Percentiles rank a stretch among this genome's conserved stretches.
Conservation (phyloP, 2,888 invertebrate genomes). For the Chloroclystis v-ata region DNA sequence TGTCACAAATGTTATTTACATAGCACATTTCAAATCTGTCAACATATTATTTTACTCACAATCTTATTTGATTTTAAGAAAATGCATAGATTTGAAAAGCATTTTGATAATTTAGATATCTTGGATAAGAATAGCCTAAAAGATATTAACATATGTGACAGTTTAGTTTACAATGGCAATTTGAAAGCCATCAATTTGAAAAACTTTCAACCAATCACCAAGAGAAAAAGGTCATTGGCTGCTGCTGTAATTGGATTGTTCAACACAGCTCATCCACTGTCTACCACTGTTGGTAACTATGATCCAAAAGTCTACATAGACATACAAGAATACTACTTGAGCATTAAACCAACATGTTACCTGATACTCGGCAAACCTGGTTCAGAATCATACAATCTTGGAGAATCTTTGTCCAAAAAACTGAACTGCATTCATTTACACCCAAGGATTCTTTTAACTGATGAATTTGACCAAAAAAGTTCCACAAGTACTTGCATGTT, state of each 20-base stretch:
- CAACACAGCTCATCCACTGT: constrained; percentile 54
- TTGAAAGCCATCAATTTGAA: constrained; percentile 23
- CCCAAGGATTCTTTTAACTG: constrained; percentile 71
- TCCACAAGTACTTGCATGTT: constrained; percentile 77
- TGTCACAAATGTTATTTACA: too few species aligned
- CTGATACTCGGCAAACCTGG: constrained; percentile 80
- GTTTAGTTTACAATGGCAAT: constrained; percentile 40
- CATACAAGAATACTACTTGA: constrained; percentile 69
- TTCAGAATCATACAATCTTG: constrained; percentile 70
- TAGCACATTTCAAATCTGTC: too few species aligned
- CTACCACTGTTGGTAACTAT: constrained; percentile 33
- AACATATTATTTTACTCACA: too few species aligned
- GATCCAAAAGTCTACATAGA: constrained; percentile 73
- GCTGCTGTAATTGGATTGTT: constrained; percentile 56
- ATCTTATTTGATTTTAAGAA: constrained; percentile 8
- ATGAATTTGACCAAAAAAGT: constrained; percentile 77
- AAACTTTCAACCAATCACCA: constrained; percentile 15
- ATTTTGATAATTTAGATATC: constrained; percentile 39
- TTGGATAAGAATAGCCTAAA: constrained; percentile 42
- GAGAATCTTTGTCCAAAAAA: constrained; percentile 75
- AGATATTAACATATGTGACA: constrained; percentile 36
- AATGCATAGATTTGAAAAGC: constrained; percentile 42
- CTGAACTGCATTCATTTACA: constrained; percentile 78
- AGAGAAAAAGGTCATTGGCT: constrained; percentile 41
- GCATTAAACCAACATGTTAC: constrained; percentile 75